Base-by-base conservation (phyloP, 2,888 invertebrate genomes). In the Eupithecia insigniata region DNA sequence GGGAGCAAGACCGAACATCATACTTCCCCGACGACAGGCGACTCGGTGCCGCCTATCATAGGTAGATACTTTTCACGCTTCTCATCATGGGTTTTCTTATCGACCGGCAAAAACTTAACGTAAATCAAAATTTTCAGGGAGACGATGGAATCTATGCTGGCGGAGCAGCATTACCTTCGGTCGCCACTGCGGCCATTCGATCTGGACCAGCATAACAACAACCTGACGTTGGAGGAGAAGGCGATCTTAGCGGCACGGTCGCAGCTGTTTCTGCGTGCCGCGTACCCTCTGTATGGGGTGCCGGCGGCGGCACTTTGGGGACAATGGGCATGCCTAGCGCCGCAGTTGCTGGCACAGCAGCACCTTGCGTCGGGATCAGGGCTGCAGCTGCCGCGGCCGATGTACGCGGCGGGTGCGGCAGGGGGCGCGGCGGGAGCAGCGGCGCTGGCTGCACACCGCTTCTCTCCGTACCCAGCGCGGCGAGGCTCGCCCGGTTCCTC, bases 61-160 rank as follows among this genome's bases (percentile, higher is more conserved):
- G 93, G 93, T 93, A 92, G 90, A 92, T 92, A 91, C 88, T 72
- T 77, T 71, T 79, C 71, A 71, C 64, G 71, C 71, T 71, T 71
- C 69, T 79, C 78, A 77, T 79, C 76, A 72, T 72, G 70, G 69
- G 67, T 74, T 72, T 61, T 71, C 60, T 22, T 51, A 43, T 46
- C 28, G 60, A 61, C 43, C 10, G 81, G 84, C 82, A 82, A 83
- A 80, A 69, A 67, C 82, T 76, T 80, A 81, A 71, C 76, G 30
- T 73, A 69, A 71, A 39, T 79, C 74, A 83, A 72, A 81, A 83
- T 77, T 94, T 92, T 80, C 96, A 97, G 98, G 92, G 98, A 98
- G 93, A 97, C 97, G 72, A 98, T 98, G 98, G 98, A 98, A 90
- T 96, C 96, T 69, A 97, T 98, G 96, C 89, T 98, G 83, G 97